Evolutionary conservation across 2,797 vertebrate genomes (phyloP).

Genomic region (Gallinago stenura): DNA sequence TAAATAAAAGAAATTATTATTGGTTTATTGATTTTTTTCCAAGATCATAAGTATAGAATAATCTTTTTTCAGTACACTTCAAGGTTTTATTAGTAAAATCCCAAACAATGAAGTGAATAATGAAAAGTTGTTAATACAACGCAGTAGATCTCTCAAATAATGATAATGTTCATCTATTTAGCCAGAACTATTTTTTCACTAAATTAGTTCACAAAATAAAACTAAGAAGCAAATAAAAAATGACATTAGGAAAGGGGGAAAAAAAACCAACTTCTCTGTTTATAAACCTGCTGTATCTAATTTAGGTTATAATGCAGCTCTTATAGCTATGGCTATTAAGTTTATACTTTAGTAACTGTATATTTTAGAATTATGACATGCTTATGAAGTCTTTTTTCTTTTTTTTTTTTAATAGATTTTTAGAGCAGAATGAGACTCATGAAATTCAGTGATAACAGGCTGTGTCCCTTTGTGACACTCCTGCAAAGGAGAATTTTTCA

Average conservation of each 20-base stretch:
- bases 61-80: neutral
- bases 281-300: neutral
- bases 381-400: neutral
- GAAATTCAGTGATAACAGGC: neutral
- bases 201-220: neutral
- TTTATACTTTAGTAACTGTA: neutral
- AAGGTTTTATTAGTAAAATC: neutral
- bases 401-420: neutral
- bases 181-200: neutral
- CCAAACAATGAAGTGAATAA: neutral
- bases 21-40: neutral
- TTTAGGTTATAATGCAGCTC: neutral
- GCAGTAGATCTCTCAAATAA: neutral
- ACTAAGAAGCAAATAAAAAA: no score
- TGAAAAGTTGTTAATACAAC: neutral
- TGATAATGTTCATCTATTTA: neutral
- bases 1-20: neutral
- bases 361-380: neutral
- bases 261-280: neutral
- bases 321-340: neutral
- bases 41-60: neutral
- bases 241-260: neutral
- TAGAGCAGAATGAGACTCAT: neutral
- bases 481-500: neutral
- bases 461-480: neutral